phyloP scores from a whole-genome alignment of 2,113 vertebrate species.

The Gopherus flavomarginatus region DNA sequence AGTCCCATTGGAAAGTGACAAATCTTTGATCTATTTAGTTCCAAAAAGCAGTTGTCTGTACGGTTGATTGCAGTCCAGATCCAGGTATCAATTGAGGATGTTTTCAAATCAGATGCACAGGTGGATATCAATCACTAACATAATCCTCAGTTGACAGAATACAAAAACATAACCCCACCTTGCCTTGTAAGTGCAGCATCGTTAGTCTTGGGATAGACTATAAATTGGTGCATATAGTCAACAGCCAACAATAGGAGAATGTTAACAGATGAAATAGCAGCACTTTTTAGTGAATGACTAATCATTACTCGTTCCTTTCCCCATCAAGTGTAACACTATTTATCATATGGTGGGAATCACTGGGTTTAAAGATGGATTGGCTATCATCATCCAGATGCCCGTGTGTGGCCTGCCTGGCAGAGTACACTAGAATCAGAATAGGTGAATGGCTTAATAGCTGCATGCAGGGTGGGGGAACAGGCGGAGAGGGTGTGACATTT shows the following conservation, averaged over 20 bases:
- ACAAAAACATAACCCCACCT: constrained; percentile 50
- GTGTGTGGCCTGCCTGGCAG: constrained; percentile 21
- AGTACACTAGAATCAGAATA: not conserved
- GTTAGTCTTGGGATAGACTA: constrained; percentile 48
- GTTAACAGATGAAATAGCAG: constrained; percentile 41
- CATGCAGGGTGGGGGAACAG: not conserved
- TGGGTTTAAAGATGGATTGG: constrained; percentile 4
- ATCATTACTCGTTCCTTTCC: not conserved
- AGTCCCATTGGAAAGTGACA: constrained; percentile 51
- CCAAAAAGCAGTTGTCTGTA: constrained; percentile 50
- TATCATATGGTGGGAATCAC: not conserved
- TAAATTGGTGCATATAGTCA: constrained; percentile 32
- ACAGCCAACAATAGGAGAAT: not conserved
- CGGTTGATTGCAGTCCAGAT: constrained; percentile 69
- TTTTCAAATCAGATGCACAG: constrained; percentile 32
- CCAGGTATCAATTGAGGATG: constrained; percentile 69
- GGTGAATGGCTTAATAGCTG: not conserved
- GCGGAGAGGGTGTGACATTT: not conserved
- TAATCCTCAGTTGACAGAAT: constrained; percentile 48
- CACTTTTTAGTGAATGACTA: constrained; percentile 42
- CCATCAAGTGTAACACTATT: constrained; percentile 28
- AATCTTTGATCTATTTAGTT: constrained; percentile 63
- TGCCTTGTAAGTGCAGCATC: constrained; percentile 14
- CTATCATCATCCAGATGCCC: not conserved
- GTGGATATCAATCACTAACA: constrained; percentile 8